phyloP scores from a whole-genome alignment of 2,797 vertebrate genomes.

The Brotula barbata region DNA sequence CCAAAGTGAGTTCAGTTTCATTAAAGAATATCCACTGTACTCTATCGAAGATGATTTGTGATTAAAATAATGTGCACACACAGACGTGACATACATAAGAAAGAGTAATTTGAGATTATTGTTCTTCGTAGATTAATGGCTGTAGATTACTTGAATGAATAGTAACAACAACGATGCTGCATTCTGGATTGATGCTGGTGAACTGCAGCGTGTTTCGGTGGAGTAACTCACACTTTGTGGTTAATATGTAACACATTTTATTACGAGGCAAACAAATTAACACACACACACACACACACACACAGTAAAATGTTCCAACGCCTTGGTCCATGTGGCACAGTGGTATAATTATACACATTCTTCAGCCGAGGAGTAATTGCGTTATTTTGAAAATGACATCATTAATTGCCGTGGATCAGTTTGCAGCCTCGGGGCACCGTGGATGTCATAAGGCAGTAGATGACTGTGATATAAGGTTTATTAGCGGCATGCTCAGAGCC shows the following conservation, averaged over 20 bases:
- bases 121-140: background rate
- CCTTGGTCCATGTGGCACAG: slow-evolving; percentile 8
- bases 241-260: slow-evolving; percentile 26
- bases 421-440: background rate
- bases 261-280: slow-evolving; percentile 13
- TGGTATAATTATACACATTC: background rate
- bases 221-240: background rate
- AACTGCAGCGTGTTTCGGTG: background rate
- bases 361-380: background rate
- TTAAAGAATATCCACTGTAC: too few species aligned
- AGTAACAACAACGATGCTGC: too few species aligned
- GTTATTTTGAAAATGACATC: background rate
- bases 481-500: too few species aligned
- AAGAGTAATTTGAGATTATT: background rate
- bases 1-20: too few species aligned
- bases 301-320: background rate
- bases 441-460: background rate
- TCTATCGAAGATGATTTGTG: too few species aligned
- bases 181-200: background rate
- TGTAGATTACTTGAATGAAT: background rate
- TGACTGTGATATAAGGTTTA: background rate
- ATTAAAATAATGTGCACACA: background rate
- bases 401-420: background rate
- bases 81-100: background rate
- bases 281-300: slow-evolving; percentile 5